Conservation (phyloP, 2,113 vertebrate species). For the Macroglossus sobrinus region DNA sequence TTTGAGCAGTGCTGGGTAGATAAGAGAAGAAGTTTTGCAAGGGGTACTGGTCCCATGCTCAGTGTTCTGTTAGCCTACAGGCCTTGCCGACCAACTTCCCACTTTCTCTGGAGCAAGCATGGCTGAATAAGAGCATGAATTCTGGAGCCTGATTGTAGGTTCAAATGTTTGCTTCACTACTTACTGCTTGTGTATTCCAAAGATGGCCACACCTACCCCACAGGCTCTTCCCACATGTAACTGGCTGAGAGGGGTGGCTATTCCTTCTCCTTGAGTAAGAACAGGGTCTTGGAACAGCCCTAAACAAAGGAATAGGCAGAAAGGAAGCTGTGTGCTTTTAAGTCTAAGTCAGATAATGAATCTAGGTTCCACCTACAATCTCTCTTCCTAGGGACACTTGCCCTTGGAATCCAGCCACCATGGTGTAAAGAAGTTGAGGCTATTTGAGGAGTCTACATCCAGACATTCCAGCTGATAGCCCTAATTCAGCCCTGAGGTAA, state of each 20-base stretch:
- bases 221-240: neutral
- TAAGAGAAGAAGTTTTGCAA: neutral
- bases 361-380: neutral
- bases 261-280: neutral
- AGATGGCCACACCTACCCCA: neutral
- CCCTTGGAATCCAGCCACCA: neutral
- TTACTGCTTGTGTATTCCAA: no score
- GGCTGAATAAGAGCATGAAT: neutral
- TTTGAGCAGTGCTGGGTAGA: no score
- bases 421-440: neutral
- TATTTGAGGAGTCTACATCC: accelerated
- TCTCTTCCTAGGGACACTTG: neutral
- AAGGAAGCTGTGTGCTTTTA: neutral
- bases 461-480: neutral
- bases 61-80: neutral
- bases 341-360: neutral
- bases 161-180: neutral
- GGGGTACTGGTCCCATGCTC: neutral
- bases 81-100: neutral
- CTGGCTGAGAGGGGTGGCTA: no score
- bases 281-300: neutral
- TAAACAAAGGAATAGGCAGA: neutral
- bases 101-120: neutral
- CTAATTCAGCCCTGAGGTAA: neutral
- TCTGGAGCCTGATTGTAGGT: neutral